These are phyloP conservation scores for Cristatella mucedo DNA, from an alignment of 2,888 invertebrate species.

Conservation along the genomic window DNA sequence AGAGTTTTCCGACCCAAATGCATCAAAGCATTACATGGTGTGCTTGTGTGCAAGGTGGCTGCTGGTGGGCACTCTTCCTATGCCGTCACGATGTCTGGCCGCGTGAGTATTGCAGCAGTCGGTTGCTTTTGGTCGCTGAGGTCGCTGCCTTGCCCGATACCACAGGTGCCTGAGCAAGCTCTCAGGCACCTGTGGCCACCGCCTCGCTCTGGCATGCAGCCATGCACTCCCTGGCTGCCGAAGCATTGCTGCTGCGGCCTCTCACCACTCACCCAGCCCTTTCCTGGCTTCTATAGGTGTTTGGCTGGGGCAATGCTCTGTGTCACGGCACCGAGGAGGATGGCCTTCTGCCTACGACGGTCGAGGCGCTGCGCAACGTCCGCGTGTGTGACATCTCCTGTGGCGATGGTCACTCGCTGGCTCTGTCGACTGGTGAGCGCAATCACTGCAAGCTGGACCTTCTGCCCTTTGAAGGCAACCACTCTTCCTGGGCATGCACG, in stretches of 20 bases:
- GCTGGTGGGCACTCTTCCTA: slow-evolving; percentile 50
- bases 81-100: slow-evolving; percentile 47
- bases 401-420: slow-evolving; percentile 49
- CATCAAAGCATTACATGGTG: slow-evolving; percentile 46
- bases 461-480: no score
- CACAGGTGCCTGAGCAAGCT: no score
- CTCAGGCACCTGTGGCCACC: no score
- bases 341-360: slow-evolving; percentile 43
- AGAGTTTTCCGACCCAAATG: slow-evolving; percentile 46
- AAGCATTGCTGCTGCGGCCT: no score
- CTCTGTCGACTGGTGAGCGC: slow-evolving; percentile 43
- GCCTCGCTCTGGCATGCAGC: no score
- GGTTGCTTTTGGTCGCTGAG: no score
- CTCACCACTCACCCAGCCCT: no score
- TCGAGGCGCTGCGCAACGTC: slow-evolving; percentile 43
- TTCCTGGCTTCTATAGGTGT: slow-evolving; percentile 41
- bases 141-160: no score
- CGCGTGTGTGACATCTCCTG: slow-evolving; percentile 47
- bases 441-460: no score
- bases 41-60: slow-evolving; percentile 46
- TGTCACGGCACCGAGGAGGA: slow-evolving; percentile 34
- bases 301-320: slow-evolving; percentile 51
- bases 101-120: slow-evolving; percentile 29
- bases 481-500: no score
- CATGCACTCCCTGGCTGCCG: no score